These are phyloP conservation scores for Uromys caudimaculatus DNA, from an alignment of 2,797 vertebrate species.

Conservation along the genomic window DNA sequence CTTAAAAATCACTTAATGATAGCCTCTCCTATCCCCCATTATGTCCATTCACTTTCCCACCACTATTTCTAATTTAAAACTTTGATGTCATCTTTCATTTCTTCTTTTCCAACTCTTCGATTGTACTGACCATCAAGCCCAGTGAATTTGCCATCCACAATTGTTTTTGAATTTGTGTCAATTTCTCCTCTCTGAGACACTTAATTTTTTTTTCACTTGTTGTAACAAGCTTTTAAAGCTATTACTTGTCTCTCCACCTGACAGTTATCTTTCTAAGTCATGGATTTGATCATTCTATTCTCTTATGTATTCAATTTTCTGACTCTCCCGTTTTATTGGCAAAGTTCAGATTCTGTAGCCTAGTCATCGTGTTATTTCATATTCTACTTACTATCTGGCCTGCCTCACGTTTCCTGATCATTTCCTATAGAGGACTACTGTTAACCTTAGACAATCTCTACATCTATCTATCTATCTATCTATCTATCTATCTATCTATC, in stretches of 20 bases:
- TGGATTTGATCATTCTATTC: background rate
- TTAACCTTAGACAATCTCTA: background rate
- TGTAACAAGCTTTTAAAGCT: background rate
- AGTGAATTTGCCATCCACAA: background rate
- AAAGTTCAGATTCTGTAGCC: background rate
- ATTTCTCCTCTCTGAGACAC: constrained; percentile 28
- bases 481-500: background rate
- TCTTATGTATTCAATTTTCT: constrained; percentile 27
- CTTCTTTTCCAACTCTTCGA: background rate
- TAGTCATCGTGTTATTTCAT: background rate
- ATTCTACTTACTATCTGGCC: background rate
- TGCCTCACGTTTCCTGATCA: background rate
- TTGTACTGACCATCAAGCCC: background rate
- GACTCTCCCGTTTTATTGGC: background rate
- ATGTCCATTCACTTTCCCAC: background rate
- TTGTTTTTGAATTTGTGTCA: background rate
- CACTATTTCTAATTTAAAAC: constrained; percentile 48
- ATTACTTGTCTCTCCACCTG: background rate
- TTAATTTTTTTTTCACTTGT: constrained; percentile 6
- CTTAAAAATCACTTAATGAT: background rate
- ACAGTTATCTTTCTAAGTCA: constrained; percentile 14
- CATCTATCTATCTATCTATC: background rate
- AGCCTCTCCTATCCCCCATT: background rate
- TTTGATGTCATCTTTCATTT: background rate
- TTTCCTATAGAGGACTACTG: background rate